These are phyloP conservation scores for Chymomyza fuscimana DNA, from an alignment of 2,888 invertebrate genomes.

Conservation along the genomic window DNA sequence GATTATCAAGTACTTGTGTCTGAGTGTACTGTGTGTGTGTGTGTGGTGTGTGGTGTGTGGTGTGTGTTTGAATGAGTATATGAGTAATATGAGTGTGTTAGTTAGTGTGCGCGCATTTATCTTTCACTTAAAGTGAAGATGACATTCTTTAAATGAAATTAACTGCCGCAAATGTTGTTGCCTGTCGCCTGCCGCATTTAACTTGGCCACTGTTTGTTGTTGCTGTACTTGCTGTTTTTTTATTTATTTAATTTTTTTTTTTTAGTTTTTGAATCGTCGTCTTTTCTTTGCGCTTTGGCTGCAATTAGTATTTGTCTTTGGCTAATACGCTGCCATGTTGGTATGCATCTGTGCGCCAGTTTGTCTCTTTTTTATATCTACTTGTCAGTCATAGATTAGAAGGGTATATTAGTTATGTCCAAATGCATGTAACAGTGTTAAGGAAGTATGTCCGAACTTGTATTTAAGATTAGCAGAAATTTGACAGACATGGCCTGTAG, in stretches of 20 bases:
- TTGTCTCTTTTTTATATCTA: slow-evolving; percentile 13
- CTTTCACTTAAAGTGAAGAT: slow-evolving; percentile 79
- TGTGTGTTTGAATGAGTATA: slow-evolving; percentile 1
- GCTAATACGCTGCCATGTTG: slow-evolving; percentile 74
- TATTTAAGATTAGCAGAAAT: too few relatives aligned
- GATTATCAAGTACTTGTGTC: slow-evolving; percentile 52
- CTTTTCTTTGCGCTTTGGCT: slow-evolving; percentile 52
- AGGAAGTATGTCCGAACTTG: too few relatives aligned
- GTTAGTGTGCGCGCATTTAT: slow-evolving; percentile 63
- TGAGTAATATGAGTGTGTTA: slow-evolving; percentile 14
- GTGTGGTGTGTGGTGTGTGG: slow-evolving; percentile 6
- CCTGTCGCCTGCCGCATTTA: background rate
- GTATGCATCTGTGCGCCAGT: slow-evolving; percentile 57
- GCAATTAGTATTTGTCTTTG: slow-evolving; percentile 76
- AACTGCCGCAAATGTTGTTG: slow-evolving; percentile 59
- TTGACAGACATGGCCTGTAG: too few relatives aligned
- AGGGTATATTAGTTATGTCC: background rate
- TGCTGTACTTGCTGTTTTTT: slow-evolving; percentile 43
- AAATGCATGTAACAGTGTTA: background rate
- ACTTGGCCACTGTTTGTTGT: slow-evolving; percentile 17
- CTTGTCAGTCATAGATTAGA: background rate
- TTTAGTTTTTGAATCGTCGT: background rate
- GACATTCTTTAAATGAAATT: slow-evolving; percentile 79
- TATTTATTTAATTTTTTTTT: background rate
- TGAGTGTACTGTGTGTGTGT: slow-evolving; percentile 35